Conservation (phyloP, 2,888 invertebrate genomes). For the Eupithecia subfuscata region DNA sequence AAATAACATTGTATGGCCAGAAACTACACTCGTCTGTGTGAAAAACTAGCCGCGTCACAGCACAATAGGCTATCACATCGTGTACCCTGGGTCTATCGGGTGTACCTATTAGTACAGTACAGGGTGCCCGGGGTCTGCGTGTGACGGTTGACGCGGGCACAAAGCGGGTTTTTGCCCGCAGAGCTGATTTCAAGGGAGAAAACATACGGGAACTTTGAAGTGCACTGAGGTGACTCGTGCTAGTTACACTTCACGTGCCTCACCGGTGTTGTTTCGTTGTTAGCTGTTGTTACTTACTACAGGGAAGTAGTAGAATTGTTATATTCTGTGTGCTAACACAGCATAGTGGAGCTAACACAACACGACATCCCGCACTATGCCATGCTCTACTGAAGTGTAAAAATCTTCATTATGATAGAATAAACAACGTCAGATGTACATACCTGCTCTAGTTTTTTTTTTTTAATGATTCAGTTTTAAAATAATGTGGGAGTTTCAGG, state of each 20-base stretch:
- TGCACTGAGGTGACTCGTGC: background rate
- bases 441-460: background rate
- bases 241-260: background rate
- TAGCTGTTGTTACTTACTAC: background rate
- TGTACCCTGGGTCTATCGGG: background rate
- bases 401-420: too few relatives aligned
- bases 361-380: background rate
- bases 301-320: background rate
- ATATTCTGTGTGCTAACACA: too few relatives aligned
- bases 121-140: constrained; percentile 25
- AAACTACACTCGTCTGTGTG: background rate
- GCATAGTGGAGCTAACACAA: background rate
- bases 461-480: background rate
- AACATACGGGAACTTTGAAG: constrained; percentile 8
- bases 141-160: constrained; percentile 51
- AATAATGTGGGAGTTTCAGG: background rate
- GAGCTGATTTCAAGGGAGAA: background rate
- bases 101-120: constrained; percentile 1
- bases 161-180: constrained; percentile 44
- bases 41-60: background rate
- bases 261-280: background rate
- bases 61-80: background rate
- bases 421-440: background rate
- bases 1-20: background rate
- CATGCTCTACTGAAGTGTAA: background rate